Percentiles rank a stretch among this genome's conserved stretches.
Conservation (phyloP, 2,888 invertebrate genomes). For the Diabrotica balteata region DNA sequence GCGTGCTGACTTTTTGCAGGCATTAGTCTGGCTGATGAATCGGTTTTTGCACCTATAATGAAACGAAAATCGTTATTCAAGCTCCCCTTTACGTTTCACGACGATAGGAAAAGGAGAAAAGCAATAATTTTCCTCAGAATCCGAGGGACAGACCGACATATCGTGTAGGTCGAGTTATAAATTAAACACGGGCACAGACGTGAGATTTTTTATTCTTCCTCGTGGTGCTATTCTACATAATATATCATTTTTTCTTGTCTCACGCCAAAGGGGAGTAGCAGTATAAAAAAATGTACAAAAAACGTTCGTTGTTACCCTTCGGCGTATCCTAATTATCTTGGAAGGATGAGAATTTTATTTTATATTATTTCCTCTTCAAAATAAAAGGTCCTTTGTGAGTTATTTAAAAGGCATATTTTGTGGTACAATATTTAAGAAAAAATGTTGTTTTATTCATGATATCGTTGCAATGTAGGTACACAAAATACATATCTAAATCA, state of each 20-base stretch:
- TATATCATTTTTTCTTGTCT: constrained; percentile 19
- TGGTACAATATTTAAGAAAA: too few species aligned
- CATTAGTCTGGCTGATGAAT: constrained; percentile 43
- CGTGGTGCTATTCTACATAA: constrained; percentile 32
- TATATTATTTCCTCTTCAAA: too few species aligned
- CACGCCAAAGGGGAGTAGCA: constrained; percentile 2
- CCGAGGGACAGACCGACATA: constrained; percentile 4
- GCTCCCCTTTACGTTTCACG: constrained; percentile 32
- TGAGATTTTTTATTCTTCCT: constrained; percentile 39
- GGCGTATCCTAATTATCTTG: too few species aligned
- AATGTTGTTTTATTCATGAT: too few species aligned
- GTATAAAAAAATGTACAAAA: constrained; percentile 2
- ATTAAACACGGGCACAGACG: constrained; percentile 41
- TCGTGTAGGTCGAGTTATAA: constrained; percentile 35
- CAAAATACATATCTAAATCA: too few species aligned
- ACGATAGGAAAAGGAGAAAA: constrained; percentile 37
- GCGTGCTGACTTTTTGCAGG: constrained; percentile 38
- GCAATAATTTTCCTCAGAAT: constrained; percentile 32
- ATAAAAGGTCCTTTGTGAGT: too few species aligned
- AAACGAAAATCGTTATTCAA: constrained; percentile 47
- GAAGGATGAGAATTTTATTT: too few species aligned
- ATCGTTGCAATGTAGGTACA: too few species aligned
- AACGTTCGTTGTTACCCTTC: too few species aligned
- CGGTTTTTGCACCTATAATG: constrained; percentile 42
- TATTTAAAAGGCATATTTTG: too few species aligned